These are phyloP conservation scores for Catocala fraxini DNA, from an alignment of 2,888 invertebrate species.

Conservation along the genomic window DNA sequence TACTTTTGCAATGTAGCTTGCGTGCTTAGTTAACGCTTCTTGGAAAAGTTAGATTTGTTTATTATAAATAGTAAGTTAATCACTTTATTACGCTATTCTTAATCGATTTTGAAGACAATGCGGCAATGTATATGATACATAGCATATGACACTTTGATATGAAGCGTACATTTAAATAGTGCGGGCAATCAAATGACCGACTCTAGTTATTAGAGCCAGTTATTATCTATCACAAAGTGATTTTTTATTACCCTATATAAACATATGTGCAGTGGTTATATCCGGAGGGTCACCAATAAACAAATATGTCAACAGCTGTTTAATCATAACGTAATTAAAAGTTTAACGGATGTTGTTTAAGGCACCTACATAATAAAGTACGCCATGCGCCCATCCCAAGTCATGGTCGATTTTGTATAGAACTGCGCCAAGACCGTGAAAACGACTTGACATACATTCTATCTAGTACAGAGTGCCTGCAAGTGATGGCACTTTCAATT, in stretches of 20 bases:
- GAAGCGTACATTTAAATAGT: no score
- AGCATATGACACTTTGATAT: no score
- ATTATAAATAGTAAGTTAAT: conserved; percentile 1
- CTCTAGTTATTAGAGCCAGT: no score
- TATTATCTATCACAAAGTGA: no score
- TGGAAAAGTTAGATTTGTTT: conserved; percentile 22
- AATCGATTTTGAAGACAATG: neutral
- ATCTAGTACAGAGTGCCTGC: conserved; percentile 73
- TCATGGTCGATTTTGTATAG: conserved; percentile 72
- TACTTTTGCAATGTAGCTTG: conserved; percentile 44
- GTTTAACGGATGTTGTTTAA: conserved; percentile 52
- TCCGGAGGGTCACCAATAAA: conserved; percentile 1
- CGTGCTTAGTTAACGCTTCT: conserved; percentile 32
- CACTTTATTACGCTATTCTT: neutral
- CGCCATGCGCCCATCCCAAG: conserved; percentile 65
- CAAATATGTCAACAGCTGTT: conserved; percentile 8
- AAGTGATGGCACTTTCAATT: conserved; percentile 84
- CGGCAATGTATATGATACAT: no score
- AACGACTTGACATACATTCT: conserved; percentile 81
- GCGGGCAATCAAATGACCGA: no score
- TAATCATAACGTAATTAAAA: conserved; percentile 16
- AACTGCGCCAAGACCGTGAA: conserved; percentile 78
- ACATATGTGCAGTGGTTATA: neutral
- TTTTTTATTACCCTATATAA: neutral
- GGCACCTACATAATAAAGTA: conserved; percentile 49